A percentile compares a stretch with the other conserved stretches of the same genome.
Conservation (phyloP, 1,140 invertebrate genomes). For the Bombus vancouverensis region DNA sequence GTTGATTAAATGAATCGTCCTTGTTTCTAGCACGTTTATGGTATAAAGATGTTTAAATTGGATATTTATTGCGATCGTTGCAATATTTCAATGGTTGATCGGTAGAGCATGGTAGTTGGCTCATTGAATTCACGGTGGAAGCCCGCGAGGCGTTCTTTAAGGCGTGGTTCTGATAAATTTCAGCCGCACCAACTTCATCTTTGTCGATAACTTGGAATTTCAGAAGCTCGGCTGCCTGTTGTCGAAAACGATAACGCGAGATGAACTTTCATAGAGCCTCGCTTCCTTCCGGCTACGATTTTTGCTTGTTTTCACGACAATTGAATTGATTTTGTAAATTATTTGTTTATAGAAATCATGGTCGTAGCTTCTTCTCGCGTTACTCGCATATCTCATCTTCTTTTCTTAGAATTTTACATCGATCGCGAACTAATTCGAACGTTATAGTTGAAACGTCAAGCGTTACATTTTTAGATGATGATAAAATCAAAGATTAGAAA, state of each 20-base stretch:
- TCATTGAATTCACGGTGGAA: background rate
- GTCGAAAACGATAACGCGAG: constrained; percentile 1
- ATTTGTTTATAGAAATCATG: background rate
- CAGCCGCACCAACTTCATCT: background rate
- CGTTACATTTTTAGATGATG: background rate
- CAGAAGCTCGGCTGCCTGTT: background rate
- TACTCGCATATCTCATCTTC: background rate
- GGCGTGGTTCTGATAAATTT: background rate
- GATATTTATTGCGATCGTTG: constrained; percentile 2
- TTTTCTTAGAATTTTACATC: background rate
- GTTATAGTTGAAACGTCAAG: background rate
- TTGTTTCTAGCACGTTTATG: background rate
- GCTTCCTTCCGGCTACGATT: background rate
- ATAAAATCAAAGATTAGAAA: background rate
- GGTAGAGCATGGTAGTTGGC: background rate
- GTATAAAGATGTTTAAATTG: background rate
- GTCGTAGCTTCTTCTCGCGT: background rate
- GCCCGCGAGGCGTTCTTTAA: background rate
- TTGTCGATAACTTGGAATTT: background rate
- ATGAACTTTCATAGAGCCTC: background rate
- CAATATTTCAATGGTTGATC: constrained; percentile 12
- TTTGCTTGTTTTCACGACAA: background rate
- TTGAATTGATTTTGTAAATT: background rate
- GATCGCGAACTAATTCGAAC: background rate
- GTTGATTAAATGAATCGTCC: background rate